These are phyloP conservation scores for Siderastrea radians DNA, from an alignment of 92 coral and sea anemone genomes.

Conservation along the genomic window DNA sequence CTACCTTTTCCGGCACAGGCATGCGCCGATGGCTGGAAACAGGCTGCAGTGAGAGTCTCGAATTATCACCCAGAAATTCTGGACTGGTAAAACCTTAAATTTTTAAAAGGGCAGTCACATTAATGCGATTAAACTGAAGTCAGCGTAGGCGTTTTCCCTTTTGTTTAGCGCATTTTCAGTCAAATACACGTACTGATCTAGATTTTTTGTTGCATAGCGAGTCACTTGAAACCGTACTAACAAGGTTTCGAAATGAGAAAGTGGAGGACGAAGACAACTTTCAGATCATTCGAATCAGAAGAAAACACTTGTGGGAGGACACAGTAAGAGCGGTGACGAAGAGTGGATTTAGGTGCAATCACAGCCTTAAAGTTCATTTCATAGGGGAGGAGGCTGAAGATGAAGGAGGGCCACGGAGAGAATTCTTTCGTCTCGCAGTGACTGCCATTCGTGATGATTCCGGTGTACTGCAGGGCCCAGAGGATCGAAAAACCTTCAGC, in stretches of 20 bases:
- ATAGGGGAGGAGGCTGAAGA: slow-evolving; percentile 65
- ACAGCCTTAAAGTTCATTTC: slow-evolving; percentile 27
- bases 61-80: neutral
- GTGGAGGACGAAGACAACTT: slow-evolving; percentile 21
- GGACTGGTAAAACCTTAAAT: neutral
- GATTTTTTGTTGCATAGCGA: neutral
- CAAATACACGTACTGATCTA: too few species aligned
- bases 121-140: neutral
- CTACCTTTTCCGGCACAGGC: too few species aligned
- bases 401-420: slow-evolving; percentile 57
- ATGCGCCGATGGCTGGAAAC: too few species aligned
- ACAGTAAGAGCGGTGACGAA: slow-evolving; percentile 40
- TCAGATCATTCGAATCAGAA: slow-evolving; percentile 50
- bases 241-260: neutral
- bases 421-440: slow-evolving; percentile 50
- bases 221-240: neutral
- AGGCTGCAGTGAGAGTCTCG: too few species aligned
- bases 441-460: neutral
- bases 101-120: neutral
- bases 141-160: too few species aligned
- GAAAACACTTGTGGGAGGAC: slow-evolving; percentile 61
- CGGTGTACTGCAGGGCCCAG: slow-evolving; percentile 44
- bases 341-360: slow-evolving; percentile 16
- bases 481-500: slow-evolving; percentile 19
- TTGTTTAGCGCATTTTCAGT: neutral